Base-by-base conservation (phyloP, 1,140 invertebrate genomes). In the Lordiphosa clarofinis region DNA sequence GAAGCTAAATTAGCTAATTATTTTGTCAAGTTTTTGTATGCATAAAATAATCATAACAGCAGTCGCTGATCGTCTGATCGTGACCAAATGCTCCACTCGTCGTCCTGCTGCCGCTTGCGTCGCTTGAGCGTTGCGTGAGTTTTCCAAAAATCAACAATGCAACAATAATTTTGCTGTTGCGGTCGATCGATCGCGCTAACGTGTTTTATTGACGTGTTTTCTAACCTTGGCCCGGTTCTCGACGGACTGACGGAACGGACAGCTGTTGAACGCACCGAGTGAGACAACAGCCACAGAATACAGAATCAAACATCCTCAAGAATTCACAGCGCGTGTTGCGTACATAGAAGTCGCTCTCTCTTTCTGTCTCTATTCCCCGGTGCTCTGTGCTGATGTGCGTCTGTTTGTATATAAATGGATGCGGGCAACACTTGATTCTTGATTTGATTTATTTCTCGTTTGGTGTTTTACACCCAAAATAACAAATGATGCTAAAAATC, bases 391-490 rank as follows among this genome's bases (percentile, higher is more conserved):
- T 21, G 21, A 4, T 28, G 5, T 28, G 4, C 4, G 24, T 28
- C 48, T 43, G 62, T 31, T 37, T 61, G 65, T 63, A 68, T 78
- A 79, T 73, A 78, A 73, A 78, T 81, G 75, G 75, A 33, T 68
- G 65, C 70, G 61, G 59, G 58, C 76, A 67, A 81, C 76, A 78
- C n/a, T n/a, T n/a, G n/a, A n/a, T n/a, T n/a, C 70, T 84, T 84
- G 78, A 84, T 84, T 84, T 84, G 78, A 84, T 84, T 84, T 84
- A 84, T 84, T 84, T 84, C 73, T 84, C 78, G 78, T 82, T 84
- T 84, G 64, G 68, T 82, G 73, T 78, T 84, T 82, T 82, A 82
- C 78, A 82, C 73, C 78, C 78, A 82, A 82, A 84, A 82, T 76
- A 84, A 82, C 76, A 82, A 82, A 82, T 73, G 73, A 68, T 64